A percentile compares a stretch with the other conserved stretches of the same genome.
Evolutionary conservation across 2,797 vertebrate species (phyloP).

Genomic region (Enteromius fasciolatus): DNA sequence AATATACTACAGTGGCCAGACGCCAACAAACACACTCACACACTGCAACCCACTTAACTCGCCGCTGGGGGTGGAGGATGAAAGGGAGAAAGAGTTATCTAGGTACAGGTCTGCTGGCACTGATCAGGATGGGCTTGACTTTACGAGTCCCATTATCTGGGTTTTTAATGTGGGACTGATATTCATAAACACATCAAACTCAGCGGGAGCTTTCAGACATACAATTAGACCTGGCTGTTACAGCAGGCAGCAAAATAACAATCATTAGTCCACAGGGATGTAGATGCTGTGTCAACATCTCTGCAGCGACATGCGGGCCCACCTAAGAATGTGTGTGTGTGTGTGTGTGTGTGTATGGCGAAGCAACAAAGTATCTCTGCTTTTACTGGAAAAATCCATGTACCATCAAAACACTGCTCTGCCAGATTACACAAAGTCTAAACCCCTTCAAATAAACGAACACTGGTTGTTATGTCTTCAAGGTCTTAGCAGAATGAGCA

Average conservation of each 20-base stretch:
- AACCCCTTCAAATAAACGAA: constrained; percentile 35
- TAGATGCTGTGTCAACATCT: constrained; percentile 43
- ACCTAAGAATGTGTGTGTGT: constrained; percentile 2
- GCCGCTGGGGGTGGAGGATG: constrained; percentile 42
- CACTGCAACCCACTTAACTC: constrained; percentile 35
- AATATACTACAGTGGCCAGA: constrained; percentile 54
- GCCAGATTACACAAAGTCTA: constrained; percentile 29
- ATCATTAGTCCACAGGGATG: constrained; percentile 42
- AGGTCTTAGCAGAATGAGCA: constrained; percentile 21
- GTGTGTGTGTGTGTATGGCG: not conserved
- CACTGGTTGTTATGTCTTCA: constrained; percentile 38
- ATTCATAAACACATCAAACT: constrained; percentile 45
- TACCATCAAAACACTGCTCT: constrained; percentile 12
- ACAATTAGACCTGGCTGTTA: constrained; percentile 32
- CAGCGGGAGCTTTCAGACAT: constrained; percentile 34
- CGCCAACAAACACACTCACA: constrained; percentile 35
- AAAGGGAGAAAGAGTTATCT: constrained; percentile 34
- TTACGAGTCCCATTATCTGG: constrained; percentile 32
- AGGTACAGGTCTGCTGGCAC: constrained; percentile 27
- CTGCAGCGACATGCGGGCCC: not conserved
- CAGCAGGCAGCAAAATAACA: constrained; percentile 26
- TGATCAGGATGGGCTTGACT: constrained; percentile 44
- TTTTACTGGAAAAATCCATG: constrained; percentile 27
- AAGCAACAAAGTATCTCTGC: constrained; percentile 26
- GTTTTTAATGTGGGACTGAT: constrained; percentile 39